Evolutionary conservation across 2,888 invertebrate species (phyloP).

Genomic region (Prosapia bicincta): DNA sequence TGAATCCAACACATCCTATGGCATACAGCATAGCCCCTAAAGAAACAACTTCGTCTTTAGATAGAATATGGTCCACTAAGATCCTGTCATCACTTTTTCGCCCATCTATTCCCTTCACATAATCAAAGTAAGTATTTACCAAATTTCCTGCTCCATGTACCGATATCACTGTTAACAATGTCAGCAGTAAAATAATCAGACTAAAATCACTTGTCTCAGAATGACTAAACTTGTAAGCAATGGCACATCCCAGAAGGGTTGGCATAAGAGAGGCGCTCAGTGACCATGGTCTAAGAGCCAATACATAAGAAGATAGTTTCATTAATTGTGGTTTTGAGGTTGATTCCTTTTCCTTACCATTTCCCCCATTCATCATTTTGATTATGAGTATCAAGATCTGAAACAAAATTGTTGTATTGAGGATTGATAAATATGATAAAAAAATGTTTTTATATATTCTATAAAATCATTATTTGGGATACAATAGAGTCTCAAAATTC

Average conservation of each 20-base stretch:
- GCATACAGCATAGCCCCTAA: slow-evolving; percentile 85
- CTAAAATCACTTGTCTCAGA: slow-evolving; percentile 73
- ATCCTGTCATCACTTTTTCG: slow-evolving; percentile 92
- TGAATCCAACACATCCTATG: slow-evolving; percentile 80
- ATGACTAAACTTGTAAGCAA: slow-evolving; percentile 70
- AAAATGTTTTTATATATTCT: no score
- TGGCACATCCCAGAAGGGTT: slow-evolving; percentile 81
- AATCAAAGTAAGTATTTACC: slow-evolving; percentile 96
- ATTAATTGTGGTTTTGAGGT: slow-evolving; percentile 51
- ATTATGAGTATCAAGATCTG: background rate
- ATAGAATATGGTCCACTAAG: slow-evolving; percentile 87
- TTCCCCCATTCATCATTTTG: slow-evolving; percentile 30
- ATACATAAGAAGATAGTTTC: slow-evolving; percentile 84
- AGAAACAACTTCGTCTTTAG: slow-evolving; percentile 79
- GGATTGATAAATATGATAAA: no score
- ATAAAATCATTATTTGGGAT: no score
- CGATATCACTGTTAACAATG: slow-evolving; percentile 80
- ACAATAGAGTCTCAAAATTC: no score
- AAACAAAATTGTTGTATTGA: background rate
- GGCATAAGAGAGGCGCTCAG: slow-evolving; percentile 88
- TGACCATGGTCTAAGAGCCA: slow-evolving; percentile 92
- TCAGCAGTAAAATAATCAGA: slow-evolving; percentile 72
- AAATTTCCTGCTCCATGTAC: slow-evolving; percentile 97
- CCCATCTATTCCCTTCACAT: slow-evolving; percentile 89
- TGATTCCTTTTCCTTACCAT: slow-evolving; percentile 17